Percentiles rank a stretch among this genome's conserved stretches.
Conservation (phyloP, 2,113 vertebrate species). For the Anhinga rufa region DNA sequence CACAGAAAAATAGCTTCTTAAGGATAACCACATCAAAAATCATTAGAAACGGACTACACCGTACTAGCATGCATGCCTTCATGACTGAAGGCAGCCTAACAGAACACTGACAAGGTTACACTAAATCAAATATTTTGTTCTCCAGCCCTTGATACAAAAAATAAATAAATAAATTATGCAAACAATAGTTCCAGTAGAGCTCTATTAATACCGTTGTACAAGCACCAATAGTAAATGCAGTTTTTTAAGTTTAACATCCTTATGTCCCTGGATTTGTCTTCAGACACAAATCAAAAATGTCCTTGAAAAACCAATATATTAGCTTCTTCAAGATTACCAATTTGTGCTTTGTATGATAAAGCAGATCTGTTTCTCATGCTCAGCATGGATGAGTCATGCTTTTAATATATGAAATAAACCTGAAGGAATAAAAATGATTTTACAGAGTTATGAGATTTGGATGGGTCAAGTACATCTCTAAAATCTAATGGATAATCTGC, state of each 20-base stretch:
- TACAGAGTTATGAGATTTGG: not conserved
- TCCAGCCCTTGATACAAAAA: not conserved
- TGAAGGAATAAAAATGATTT: not conserved
- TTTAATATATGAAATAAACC: not conserved
- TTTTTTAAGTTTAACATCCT: not conserved
- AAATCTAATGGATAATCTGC: not conserved
- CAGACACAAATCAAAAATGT: not conserved
- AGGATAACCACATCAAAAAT: conserved; percentile 14
- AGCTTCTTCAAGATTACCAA: not conserved
- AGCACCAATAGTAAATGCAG: not conserved
- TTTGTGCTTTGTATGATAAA: not conserved
- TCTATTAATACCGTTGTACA: not conserved
- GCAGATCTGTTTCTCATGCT: not conserved
- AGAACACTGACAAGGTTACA: not conserved
- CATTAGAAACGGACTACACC: not conserved
- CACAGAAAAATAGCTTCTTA: conserved; percentile 28
- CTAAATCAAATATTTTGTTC: not conserved
- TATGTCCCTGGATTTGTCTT: not conserved
- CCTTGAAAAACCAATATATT: not conserved
- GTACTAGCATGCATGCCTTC: not conserved
- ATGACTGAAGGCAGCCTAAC: not conserved
- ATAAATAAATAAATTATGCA: no score
- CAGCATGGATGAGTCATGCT: not conserved
- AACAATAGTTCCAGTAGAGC: not conserved
- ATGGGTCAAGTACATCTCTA: not conserved